These are phyloP conservation scores for Microtus oregoni DNA, from an alignment of 2,113 vertebrate genomes.

Conservation along the genomic window DNA sequence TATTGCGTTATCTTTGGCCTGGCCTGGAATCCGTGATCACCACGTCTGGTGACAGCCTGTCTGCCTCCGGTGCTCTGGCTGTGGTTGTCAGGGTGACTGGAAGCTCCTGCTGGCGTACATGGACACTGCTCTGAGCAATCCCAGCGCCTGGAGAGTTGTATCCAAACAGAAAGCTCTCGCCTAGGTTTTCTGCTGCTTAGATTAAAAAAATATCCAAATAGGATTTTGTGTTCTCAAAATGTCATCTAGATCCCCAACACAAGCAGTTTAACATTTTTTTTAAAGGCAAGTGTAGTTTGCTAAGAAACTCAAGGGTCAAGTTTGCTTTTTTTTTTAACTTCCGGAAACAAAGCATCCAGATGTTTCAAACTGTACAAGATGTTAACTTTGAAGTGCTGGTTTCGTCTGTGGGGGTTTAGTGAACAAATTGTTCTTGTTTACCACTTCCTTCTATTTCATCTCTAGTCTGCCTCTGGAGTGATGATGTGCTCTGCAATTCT, in stretches of 20 bases:
- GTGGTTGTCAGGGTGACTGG: background rate
- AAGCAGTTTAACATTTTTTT: conserved; percentile 14
- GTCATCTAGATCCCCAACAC: background rate
- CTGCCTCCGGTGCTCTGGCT: background rate
- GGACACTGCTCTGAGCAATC: background rate
- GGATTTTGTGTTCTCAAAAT: background rate
- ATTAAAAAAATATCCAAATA: background rate
- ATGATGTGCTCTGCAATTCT: background rate
- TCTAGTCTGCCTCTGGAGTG: background rate
- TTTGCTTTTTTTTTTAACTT: background rate
- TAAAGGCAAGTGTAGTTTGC: background rate
- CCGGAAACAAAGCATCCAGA: conserved; percentile 23
- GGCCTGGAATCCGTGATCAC: background rate
- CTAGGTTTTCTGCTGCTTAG: background rate
- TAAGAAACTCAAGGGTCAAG: background rate
- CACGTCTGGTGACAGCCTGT: background rate
- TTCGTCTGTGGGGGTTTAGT: background rate
- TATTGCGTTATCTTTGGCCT: background rate
- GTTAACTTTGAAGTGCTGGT: background rate
- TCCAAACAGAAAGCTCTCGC: conserved; percentile 9
- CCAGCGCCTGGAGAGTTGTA: background rate
- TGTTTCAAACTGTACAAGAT: background rate
- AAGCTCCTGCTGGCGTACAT: background rate
- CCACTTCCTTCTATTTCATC: background rate
- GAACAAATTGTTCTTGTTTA: background rate